phyloP scores from a whole-genome alignment of 2,888 invertebrate species.

The Nymphalis c-album region DNA sequence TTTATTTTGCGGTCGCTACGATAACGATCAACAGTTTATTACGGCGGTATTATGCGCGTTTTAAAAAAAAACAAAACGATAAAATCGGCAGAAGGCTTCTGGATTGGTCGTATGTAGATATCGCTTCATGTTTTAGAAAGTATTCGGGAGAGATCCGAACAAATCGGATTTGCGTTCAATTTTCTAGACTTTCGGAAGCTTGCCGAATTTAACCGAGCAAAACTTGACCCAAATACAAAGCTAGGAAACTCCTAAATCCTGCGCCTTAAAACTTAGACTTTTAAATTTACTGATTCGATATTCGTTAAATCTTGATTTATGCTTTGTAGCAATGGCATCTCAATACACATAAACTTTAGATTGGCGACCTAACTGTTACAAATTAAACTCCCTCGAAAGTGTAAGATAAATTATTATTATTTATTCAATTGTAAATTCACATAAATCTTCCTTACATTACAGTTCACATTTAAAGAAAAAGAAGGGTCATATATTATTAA shows the following conservation, averaged over 20 bases:
- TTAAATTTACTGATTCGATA: slow-evolving; percentile 60
- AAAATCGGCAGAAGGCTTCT: slow-evolving; percentile 43
- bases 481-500: slow-evolving; percentile 42
- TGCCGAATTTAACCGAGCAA: slow-evolving; percentile 57
- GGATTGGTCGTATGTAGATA: slow-evolving; percentile 48
- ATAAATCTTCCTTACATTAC: slow-evolving; percentile 30
- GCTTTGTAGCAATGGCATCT: slow-evolving; percentile 35
- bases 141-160: slow-evolving; percentile 37
- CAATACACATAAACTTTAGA: slow-evolving; percentile 21
- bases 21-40: slow-evolving; percentile 25
- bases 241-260: slow-evolving; percentile 58
- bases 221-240: slow-evolving; percentile 63
- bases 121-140: slow-evolving; percentile 47
- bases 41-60: slow-evolving; percentile 14
- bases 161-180: slow-evolving; percentile 79
- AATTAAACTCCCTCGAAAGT: background rate
- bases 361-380: background rate
- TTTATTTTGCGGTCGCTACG: slow-evolving; percentile 22
- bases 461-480: slow-evolving; percentile 24
- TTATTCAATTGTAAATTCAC: slow-evolving; percentile 23
- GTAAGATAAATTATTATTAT: too few species aligned
- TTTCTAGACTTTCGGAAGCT: slow-evolving; percentile 72
- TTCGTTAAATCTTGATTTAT: slow-evolving; percentile 53
- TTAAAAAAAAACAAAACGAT: slow-evolving; percentile 26
- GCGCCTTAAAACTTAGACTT: slow-evolving; percentile 57